Percentiles rank a stretch among this genome's conserved stretches.
Conservation (phyloP, 2,888 invertebrate species). For the Machimus rusticus region DNA sequence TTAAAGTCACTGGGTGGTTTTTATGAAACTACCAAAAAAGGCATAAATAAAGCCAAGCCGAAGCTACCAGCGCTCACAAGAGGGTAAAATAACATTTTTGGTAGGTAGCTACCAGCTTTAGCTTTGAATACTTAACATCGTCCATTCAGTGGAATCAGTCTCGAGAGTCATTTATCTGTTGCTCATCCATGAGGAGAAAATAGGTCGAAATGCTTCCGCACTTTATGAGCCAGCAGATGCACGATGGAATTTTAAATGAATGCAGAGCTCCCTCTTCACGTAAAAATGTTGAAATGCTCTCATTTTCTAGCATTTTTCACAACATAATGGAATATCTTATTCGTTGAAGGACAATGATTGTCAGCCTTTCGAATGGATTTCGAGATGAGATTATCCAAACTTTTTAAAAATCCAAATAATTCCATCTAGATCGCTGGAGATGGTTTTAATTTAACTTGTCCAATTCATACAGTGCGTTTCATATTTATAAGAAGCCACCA, state of each 20-base stretch:
- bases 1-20: not conserved
- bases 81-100: not conserved
- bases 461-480: no score
- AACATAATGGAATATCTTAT: not conserved
- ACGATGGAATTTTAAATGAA: conserved; percentile 25
- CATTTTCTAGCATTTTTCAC: not conserved
- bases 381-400: not conserved
- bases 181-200: not conserved
- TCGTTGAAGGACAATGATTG: not conserved
- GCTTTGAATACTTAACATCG: conserved; percentile 1
- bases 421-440: not conserved
- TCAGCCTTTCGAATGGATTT: not conserved
- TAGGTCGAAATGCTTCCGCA: not conserved
- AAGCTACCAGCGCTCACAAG: not conserved
- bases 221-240: not conserved
- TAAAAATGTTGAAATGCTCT: not conserved
- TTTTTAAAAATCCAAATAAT: not conserved
- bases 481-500: no score
- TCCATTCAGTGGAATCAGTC: conserved; percentile 1
- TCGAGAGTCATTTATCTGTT: not conserved
- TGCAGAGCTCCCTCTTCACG: not conserved
- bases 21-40: not conserved
- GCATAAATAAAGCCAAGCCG: not conserved
- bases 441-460: not conserved
- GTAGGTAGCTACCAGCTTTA: not conserved